A percentile compares a stretch with the other conserved stretches of the same genome.
Conservation (phyloP, 2,113 vertebrate genomes). For the Ophiodon elongatus region DNA sequence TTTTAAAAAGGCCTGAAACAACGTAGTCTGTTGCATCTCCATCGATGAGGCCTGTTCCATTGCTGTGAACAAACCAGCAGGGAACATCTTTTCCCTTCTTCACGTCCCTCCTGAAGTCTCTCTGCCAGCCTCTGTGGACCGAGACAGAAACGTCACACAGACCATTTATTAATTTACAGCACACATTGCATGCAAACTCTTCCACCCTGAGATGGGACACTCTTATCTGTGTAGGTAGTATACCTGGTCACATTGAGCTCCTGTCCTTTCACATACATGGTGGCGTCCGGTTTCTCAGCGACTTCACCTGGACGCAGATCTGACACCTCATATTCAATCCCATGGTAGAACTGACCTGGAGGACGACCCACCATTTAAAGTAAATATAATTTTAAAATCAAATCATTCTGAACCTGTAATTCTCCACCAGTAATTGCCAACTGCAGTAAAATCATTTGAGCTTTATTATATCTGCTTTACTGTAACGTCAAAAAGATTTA, state of each 20-base stretch:
- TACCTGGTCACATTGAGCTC: conserved; percentile 93
- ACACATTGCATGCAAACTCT: not conserved
- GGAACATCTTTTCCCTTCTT: conserved; percentile 81
- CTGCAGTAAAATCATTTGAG: not conserved
- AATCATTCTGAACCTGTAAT: not conserved
- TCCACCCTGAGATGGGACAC: not conserved
- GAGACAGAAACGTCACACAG: conserved; percentile 17
- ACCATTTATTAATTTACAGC: not conserved
- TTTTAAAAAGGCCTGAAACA: conserved; percentile 81
- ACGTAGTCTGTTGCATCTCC: conserved; percentile 89
- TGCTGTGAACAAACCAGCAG: conserved; percentile 95
- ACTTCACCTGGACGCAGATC: conserved; percentile 87
- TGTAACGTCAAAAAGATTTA: not conserved
- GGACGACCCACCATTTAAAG: conserved; percentile 5
- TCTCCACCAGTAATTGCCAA: not conserved
- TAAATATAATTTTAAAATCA: not conserved
- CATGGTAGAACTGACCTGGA: conserved; percentile 94
- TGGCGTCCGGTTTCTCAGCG: conserved; percentile 92
- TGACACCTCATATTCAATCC: conserved; percentile 89
- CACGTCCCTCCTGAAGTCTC: conserved; percentile 87
- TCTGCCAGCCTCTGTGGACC: conserved; percentile 91
- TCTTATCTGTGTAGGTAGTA: not conserved
- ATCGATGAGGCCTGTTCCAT: conserved; percentile 91
- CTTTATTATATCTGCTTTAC: not conserved
- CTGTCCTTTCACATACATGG: conserved; percentile 92